A percentile compares a stretch with the other conserved stretches of the same genome.
Evolutionary conservation across 1,140 invertebrate species (phyloP).

Genomic region (Anoplophora glabripennis): DNA sequence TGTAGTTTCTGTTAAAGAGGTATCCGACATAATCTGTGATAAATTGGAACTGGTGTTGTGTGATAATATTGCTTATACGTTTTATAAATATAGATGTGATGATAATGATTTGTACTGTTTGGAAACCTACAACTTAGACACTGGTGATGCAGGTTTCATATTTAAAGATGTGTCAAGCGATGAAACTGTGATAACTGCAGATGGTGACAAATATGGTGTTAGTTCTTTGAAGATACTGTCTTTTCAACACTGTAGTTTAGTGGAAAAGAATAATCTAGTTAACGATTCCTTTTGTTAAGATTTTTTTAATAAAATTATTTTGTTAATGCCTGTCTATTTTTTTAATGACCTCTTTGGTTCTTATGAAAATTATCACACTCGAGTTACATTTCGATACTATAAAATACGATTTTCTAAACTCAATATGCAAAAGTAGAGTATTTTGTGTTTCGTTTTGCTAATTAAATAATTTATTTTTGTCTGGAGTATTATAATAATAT

Average conservation of each 20-base stretch:
- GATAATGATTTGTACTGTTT: constrained; percentile 13
- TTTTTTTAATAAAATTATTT: too few relatives aligned
- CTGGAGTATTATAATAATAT: too few relatives aligned
- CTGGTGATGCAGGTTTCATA: constrained; percentile 7
- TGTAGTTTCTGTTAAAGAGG: constrained; percentile 5
- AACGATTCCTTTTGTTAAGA: constrained; percentile 2
- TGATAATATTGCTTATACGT: constrained; percentile 32
- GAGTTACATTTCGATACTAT: too few relatives aligned
- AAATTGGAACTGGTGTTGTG: constrained; percentile 29
- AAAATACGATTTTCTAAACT: too few relatives aligned
- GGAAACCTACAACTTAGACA: constrained; percentile 27
- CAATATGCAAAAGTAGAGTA: too few relatives aligned
- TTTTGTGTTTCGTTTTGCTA: too few relatives aligned
- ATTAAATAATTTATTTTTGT: too few relatives aligned
- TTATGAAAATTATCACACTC: too few relatives aligned
- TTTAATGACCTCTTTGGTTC: too few relatives aligned
- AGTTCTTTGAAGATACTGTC: constrained; percentile 13
- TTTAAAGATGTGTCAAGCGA: constrained; percentile 6
- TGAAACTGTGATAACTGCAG: not conserved
- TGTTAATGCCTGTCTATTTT: too few relatives aligned
- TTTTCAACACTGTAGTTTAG: constrained; percentile 16
- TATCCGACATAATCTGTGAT: constrained; percentile 17
- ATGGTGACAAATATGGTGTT: constrained; percentile 1
- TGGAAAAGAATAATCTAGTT: constrained; percentile 17
- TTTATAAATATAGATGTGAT: constrained; percentile 26